Conservation (phyloP, 2,113 vertebrate genomes). For the Fregata magnificens region DNA sequence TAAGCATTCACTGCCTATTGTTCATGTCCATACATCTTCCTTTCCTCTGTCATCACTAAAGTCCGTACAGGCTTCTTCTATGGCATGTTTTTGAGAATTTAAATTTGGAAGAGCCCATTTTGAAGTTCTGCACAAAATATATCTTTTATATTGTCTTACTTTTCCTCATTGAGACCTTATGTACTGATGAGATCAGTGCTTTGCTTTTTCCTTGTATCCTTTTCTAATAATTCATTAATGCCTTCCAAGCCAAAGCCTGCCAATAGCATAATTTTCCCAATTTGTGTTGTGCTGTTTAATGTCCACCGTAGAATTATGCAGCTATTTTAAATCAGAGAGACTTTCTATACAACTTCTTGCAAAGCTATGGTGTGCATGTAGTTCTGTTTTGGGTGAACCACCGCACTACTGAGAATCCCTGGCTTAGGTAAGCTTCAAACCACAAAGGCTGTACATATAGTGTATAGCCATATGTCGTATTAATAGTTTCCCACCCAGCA, state of each 20-base stretch:
- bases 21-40: neutral
- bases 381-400: neutral
- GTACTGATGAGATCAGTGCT: neutral
- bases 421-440: neutral
- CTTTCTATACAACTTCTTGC: neutral
- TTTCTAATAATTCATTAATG: neutral
- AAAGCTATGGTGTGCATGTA: neutral
- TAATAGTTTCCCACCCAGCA: neutral
- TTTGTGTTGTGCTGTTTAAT: neutral
- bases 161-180: neutral
- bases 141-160: neutral
- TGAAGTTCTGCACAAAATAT: neutral
- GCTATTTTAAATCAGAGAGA: neutral
- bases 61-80: neutral
- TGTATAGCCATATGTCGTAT: neutral
- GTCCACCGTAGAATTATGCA: neutral
- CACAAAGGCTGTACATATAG: neutral
- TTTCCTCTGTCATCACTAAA: neutral
- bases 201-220: neutral
- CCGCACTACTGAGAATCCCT: neutral
- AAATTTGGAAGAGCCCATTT: neutral
- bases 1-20: neutral
- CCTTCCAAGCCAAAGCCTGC: neutral
- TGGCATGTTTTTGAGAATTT: neutral
- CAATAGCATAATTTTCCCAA: neutral